phyloP scores from a whole-genome alignment of 2,113 vertebrate genomes.

The Cyprinodon tularosa region DNA sequence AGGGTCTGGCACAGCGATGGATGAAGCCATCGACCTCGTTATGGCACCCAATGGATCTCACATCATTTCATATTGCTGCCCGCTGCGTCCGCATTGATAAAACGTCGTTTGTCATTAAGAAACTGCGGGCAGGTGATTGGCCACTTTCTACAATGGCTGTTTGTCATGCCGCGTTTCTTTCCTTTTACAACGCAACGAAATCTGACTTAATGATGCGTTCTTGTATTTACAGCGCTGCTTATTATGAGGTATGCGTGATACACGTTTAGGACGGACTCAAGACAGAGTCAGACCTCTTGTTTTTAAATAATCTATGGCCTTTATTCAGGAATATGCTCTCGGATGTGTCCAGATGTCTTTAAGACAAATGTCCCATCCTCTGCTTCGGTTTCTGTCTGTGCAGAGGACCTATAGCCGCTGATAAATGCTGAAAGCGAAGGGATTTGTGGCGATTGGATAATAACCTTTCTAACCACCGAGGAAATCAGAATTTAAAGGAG shows the following conservation, averaged over 20 bases:
- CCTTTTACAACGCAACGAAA: neutral
- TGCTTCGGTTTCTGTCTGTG: conserved; percentile 50
- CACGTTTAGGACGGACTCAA: neutral
- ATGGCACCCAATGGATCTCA: conserved; percentile 72
- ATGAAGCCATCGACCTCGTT: conserved; percentile 70
- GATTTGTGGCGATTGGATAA: conserved; percentile 58
- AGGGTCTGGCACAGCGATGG: conserved; percentile 48
- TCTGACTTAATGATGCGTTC: neutral
- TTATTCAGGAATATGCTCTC: neutral
- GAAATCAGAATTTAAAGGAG: conserved; percentile 67
- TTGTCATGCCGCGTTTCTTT: conserved; percentile 14
- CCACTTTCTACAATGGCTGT: conserved; percentile 12
- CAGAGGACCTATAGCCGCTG: conserved; percentile 64
- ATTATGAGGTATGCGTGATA: neutral
- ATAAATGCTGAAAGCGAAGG: conserved; percentile 69
- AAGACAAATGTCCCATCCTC: conserved; percentile 48
- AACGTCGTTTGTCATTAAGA: conserved; percentile 72
- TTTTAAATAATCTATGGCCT: neutral
- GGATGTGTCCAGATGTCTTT: conserved; percentile 14
- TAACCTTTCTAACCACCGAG: conserved; percentile 61
- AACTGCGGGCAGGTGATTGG: conserved; percentile 55
- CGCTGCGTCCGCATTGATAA: conserved; percentile 74
- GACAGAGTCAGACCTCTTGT: neutral
- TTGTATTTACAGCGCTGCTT: neutral
- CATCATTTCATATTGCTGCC: conserved; percentile 73